Percentiles rank a stretch among this genome's conserved stretches.
Evolutionary conservation across 2,113 vertebrate genomes (phyloP).

Genomic region (Sprattus sprattus): DNA sequence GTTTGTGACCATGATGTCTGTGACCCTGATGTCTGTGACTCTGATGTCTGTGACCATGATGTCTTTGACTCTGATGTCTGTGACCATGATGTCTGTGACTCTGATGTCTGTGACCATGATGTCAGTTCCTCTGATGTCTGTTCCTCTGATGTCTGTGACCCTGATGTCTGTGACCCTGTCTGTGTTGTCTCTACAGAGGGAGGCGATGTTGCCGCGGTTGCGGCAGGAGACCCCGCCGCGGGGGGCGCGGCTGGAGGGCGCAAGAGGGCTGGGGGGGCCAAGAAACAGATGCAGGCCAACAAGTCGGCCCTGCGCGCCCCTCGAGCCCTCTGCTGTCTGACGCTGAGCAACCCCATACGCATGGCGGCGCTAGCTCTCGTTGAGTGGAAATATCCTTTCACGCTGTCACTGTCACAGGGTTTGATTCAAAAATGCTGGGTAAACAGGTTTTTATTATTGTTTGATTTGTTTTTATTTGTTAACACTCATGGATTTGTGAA

Average conservation of each 20-base stretch:
- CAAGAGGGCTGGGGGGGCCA: slow-evolving; percentile 76
- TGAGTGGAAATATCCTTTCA: slow-evolving; percentile 90
- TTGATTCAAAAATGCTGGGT: background rate
- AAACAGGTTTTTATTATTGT: background rate
- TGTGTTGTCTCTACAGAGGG: slow-evolving; percentile 34
- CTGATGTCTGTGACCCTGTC: background rate
- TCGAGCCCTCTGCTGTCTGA: slow-evolving; percentile 87
- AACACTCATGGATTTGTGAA: background rate
- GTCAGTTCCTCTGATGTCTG: background rate
- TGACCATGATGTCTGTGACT: too few species aligned
- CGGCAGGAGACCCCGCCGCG: background rate
- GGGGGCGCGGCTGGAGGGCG: slow-evolving; percentile 63
- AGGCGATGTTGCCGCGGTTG: background rate
- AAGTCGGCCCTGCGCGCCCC: slow-evolving; percentile 82
- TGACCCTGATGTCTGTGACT: too few species aligned
- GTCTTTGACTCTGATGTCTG: too few species aligned
- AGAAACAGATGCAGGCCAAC: slow-evolving; percentile 83
- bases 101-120: background rate
- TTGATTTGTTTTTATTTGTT: background rate
- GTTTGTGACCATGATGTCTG: too few species aligned
- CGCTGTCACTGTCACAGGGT: background rate
- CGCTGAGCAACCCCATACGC: slow-evolving; percentile 86
- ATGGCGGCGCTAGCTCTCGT: slow-evolving; percentile 85
- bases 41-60: too few species aligned
- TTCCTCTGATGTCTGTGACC: background rate